Evolutionary conservation across 23 tunicate genomes (phyloP), one percentile per base, ranked within the genome.

Genomic region (Ciona savignyi): DNA sequence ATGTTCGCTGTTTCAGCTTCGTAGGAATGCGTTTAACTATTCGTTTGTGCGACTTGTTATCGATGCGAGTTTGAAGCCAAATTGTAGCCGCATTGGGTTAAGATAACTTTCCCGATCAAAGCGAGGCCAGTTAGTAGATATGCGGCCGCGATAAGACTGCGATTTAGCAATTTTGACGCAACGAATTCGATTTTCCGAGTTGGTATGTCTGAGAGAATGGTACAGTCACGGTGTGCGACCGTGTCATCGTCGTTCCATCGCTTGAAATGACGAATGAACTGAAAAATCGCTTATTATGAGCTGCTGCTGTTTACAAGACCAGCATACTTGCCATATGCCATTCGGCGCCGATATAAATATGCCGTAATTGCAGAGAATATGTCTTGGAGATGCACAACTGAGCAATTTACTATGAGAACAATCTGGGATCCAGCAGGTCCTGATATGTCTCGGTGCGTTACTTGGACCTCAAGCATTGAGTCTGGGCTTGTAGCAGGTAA

Each of bases 351-450:
- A n/a, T n/a, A n/a, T n/a, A n/a, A n/a, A n/a, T n/a, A n/a, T n/a
- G n/a, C 4, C 49, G 30, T 42, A 63, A 25, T 49, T 21, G 6
- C 48, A 72, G 76, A 49, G 2, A 27, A 23, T 1, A 64, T 64
- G 9, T 29, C 51, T 2, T 84, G 89, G 89, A 34, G 23, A 35
- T 84, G 89, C 66, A 76, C 31, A 51, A 25, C 29, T 28, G 83
- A 84, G 20, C 0, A 33, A 31, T 64, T 34, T 60, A 84, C 78
- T 34, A 34, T 67, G 61, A 49, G 62, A 67, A 81, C 88, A 63
- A 32, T 27, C 23, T 84, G 89, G 89, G 78, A 70, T 1, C 26
- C 63, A 31, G 26, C 48, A 26, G 96, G 96, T 1, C 96, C 96
- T 29, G 84, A 88, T 68, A 21, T 81, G 69, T 66, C 83, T 1